phyloP scores from a whole-genome alignment of 2,113 vertebrate species.

The Plotosus lineatus region DNA sequence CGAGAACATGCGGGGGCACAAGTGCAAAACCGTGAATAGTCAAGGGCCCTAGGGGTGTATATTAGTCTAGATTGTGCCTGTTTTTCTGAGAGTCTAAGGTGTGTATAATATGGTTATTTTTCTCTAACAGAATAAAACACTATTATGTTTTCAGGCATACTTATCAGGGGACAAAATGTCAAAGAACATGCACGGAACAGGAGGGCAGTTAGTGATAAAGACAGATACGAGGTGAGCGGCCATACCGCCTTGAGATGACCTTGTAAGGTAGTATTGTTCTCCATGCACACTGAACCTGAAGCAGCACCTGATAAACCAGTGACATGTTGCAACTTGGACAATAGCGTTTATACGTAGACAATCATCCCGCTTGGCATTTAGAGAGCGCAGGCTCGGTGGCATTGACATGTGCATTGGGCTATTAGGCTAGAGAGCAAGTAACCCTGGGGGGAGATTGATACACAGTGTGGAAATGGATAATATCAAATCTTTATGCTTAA shows the following conservation, averaged over 20 bases:
- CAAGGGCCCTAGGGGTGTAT: too few relatives aligned
- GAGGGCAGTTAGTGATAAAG: slow-evolving; percentile 1
- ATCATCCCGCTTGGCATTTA: slow-evolving; percentile 46
- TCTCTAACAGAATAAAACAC: background rate
- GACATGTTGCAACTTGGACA: slow-evolving; percentile 53
- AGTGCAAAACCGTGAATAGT: too few relatives aligned
- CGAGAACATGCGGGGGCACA: too few relatives aligned
- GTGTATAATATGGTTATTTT: background rate
- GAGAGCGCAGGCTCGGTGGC: slow-evolving; percentile 50
- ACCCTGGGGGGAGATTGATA: slow-evolving; percentile 18
- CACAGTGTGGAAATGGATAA: slow-evolving; percentile 2
- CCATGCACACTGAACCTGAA: slow-evolving; percentile 41
- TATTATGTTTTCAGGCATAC: background rate
- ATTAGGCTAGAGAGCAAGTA: slow-evolving; percentile 45
- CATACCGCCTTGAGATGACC: slow-evolving; percentile 55
- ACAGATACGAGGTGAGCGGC: slow-evolving; percentile 10
- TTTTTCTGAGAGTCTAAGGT: too few relatives aligned
- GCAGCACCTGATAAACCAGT: slow-evolving; percentile 58
- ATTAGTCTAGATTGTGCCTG: too few relatives aligned
- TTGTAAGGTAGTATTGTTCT: slow-evolving; percentile 55
- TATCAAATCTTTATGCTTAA: slow-evolving; percentile 14
- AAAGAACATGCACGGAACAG: slow-evolving; percentile 2
- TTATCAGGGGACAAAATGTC: background rate
- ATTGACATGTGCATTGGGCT: slow-evolving; percentile 47
- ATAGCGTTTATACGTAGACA: slow-evolving; percentile 65